Percentiles rank a stretch among this genome's conserved stretches.
Evolutionary conservation across 2,113 vertebrate species (phyloP).

Genomic region (Sisor rabdophorus): DNA sequence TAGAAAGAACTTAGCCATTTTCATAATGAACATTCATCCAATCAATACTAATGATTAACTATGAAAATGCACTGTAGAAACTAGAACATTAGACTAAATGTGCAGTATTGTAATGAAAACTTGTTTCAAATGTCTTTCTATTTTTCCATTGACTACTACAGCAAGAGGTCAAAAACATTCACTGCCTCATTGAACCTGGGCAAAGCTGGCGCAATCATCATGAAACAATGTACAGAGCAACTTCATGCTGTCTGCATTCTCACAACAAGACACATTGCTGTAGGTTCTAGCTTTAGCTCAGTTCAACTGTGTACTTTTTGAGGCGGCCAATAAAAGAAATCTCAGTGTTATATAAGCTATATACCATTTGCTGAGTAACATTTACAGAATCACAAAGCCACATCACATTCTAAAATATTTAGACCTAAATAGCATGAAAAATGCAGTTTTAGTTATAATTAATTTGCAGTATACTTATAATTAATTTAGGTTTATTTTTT

Average conservation of each 20-base stretch:
- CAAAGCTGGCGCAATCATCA: conserved; percentile 43
- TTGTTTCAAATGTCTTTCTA: neutral
- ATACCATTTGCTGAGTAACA: neutral
- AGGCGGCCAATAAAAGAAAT: neutral
- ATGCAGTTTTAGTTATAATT: neutral
- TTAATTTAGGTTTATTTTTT: neutral
- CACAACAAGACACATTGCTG: conserved; percentile 58
- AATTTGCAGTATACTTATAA: neutral
- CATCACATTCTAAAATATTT: neutral
- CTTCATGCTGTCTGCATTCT: conserved; percentile 44
- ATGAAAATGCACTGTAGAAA: conserved; percentile 3
- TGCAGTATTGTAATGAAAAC: neutral
- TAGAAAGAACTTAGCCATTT: conserved; percentile 16
- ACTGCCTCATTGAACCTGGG: conserved; percentile 47
- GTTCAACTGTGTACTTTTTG: neutral
- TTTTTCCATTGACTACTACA: neutral
- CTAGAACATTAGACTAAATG: neutral
- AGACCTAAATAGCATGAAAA: neutral
- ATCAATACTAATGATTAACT: conserved; percentile 9
- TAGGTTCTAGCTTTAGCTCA: conserved; percentile 55
- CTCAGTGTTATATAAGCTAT: neutral
- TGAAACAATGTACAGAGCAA: conserved; percentile 19
- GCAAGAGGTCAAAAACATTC: conserved; percentile 23
- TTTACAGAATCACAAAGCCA: neutral
- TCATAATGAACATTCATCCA: conserved; percentile 19